These are phyloP conservation scores for Charadrius vociferus DNA, from an alignment of 2,113 vertebrate species.

Conservation along the genomic window DNA sequence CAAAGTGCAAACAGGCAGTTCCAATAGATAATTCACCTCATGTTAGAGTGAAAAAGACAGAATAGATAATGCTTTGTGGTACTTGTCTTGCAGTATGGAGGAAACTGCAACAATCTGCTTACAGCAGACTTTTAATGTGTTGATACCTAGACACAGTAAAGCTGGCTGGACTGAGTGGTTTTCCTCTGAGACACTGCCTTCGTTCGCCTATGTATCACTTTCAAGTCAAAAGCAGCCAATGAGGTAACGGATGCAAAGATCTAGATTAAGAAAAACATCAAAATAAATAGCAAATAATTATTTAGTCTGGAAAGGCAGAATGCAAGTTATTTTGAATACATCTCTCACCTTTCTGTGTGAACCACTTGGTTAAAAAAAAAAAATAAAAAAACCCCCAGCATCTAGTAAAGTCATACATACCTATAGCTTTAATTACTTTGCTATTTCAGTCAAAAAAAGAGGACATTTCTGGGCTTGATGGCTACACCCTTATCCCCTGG, in stretches of 20 bases:
- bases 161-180: not conserved
- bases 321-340: not conserved
- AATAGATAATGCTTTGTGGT: not conserved
- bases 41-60: not conserved
- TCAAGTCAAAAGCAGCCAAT: not conserved
- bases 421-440: not conserved
- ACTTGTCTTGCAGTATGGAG: not conserved
- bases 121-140: not conserved
- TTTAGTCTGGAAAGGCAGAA: not conserved
- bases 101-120: not conserved
- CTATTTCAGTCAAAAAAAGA: not conserved
- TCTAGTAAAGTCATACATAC: not conserved
- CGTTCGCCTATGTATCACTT: not conserved
- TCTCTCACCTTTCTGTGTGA: not conserved
- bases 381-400: not conserved
- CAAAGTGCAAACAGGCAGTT: not conserved
- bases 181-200: not conserved
- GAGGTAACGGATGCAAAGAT: not conserved
- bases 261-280: not conserved
- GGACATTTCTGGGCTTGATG: not conserved
- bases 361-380: not conserved
- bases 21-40: not conserved
- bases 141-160: not conserved
- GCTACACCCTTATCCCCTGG: not conserved
- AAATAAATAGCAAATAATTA: not conserved